Percentiles rank a stretch among this genome's conserved stretches.
These are phyloP conservation scores for Meiosimyza decipiens DNA, from an alignment of 2,888 invertebrate genomes.

Conservation along the genomic window DNA sequence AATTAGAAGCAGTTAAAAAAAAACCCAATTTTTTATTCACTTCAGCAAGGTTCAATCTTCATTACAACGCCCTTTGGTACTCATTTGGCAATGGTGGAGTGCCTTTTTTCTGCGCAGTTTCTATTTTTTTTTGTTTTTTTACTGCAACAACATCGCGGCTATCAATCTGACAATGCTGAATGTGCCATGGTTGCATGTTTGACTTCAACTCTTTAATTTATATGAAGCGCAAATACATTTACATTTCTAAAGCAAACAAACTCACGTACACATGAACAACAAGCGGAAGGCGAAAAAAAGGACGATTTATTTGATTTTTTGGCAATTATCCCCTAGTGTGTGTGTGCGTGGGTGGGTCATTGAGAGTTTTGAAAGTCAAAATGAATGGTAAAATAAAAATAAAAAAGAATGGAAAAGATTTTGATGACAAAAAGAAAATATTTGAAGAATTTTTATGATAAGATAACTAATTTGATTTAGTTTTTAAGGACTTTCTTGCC, in stretches of 20 bases:
- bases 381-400: not conserved
- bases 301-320: conserved; percentile 27
- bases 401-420: no score
- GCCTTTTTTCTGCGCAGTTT: conserved; percentile 4
- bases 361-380: not conserved
- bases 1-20: conserved; percentile 52
- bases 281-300: not conserved
- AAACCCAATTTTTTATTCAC: not conserved
- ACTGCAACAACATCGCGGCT: conserved; percentile 9
- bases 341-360: not conserved
- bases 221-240: conserved; percentile 26
- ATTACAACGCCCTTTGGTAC: conserved; percentile 37
- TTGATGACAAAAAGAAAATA: no score
- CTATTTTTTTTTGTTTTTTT: not conserved
- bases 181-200: not conserved
- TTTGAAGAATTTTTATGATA: no score
- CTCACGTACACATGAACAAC: not conserved
- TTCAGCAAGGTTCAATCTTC: conserved; percentile 43
- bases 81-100: conserved; percentile 52
- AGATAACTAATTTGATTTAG: no score
- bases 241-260: conserved; percentile 19
- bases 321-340: conserved; percentile 22
- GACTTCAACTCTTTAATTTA: conserved; percentile 31
- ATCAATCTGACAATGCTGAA: conserved; percentile 31
- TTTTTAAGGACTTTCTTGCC: no score